Conservation (phyloP, 2,888 invertebrate genomes). For the Drosophila niveifrons region DNA sequence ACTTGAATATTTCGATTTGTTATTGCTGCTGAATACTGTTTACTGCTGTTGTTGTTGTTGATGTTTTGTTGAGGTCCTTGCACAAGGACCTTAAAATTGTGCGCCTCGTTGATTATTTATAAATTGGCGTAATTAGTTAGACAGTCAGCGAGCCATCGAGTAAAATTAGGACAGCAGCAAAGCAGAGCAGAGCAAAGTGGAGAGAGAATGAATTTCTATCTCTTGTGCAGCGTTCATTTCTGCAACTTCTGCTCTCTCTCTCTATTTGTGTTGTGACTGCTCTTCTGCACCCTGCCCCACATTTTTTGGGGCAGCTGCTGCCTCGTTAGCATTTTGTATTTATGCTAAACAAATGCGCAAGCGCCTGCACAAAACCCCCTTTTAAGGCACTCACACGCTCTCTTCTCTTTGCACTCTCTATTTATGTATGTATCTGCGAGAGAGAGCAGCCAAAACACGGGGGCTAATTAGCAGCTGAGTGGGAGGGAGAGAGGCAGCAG, state of each 20-base stretch:
- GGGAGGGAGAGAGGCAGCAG: conserved; percentile 1
- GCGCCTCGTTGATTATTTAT: conserved; percentile 74
- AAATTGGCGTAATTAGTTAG: conserved; percentile 76
- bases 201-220: conserved; percentile 19
- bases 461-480: conserved; percentile 40
- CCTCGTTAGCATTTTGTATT: conserved; percentile 50
- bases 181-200: conserved; percentile 6
- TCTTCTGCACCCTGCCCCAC: conserved; percentile 16
- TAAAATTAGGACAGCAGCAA: conserved; percentile 63
- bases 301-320: conserved; percentile 26
- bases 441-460: conserved; percentile 20
- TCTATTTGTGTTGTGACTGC: conserved; percentile 40
- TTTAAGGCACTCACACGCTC: conserved; percentile 26
- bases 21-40: neutral
- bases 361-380: conserved; percentile 43
- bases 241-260: conserved; percentile 43
- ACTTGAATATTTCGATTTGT: neutral
- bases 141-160: conserved; percentile 37
- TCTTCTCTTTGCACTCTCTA: conserved; percentile 34
- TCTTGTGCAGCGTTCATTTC: conserved; percentile 72
- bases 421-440: conserved; percentile 70
- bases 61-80: conserved; percentile 43
- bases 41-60: conserved; percentile 15
- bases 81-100: conserved; percentile 69
- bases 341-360: conserved; percentile 53